These are phyloP conservation scores for Strigamia crassipes DNA, from an alignment of 2,888 invertebrate genomes.

Conservation along the genomic window DNA sequence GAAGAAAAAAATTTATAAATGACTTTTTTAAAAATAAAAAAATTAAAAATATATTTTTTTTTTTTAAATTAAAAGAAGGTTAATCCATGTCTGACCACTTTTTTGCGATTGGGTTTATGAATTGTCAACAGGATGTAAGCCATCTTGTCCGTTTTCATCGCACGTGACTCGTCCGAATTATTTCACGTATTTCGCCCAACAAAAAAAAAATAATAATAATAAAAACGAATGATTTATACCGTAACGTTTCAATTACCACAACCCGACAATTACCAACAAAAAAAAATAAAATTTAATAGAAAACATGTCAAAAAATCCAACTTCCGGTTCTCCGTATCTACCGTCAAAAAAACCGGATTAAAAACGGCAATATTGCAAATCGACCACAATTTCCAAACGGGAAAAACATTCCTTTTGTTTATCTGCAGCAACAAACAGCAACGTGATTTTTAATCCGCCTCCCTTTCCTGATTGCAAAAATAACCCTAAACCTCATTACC, in stretches of 20 bases:
- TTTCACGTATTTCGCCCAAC: background rate
- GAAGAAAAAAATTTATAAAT: background rate
- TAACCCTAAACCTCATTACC: background rate
- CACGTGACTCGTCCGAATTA: background rate
- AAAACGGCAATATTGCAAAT: background rate
- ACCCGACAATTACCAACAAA: background rate
- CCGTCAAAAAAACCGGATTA: background rate
- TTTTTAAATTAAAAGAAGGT: background rate
- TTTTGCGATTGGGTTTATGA: constrained; percentile 1
- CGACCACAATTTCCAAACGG: background rate
- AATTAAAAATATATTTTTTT: background rate
- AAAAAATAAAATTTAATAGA: background rate
- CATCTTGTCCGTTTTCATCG: background rate
- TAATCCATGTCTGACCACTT: constrained; percentile 25
- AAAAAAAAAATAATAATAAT: too few relatives aligned
- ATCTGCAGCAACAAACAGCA: too few relatives aligned
- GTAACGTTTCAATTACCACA: background rate
- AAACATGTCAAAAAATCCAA: background rate
- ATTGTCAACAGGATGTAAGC: constrained; percentile 36
- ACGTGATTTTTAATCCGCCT: background rate
- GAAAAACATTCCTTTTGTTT: background rate
- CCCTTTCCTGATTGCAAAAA: background rate
- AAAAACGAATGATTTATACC: background rate
- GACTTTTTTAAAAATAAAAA: background rate
- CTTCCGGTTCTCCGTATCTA: background rate